Base-by-base conservation (phyloP, 2,888 invertebrate species). In the Pyrrhosoma nymphula region DNA sequence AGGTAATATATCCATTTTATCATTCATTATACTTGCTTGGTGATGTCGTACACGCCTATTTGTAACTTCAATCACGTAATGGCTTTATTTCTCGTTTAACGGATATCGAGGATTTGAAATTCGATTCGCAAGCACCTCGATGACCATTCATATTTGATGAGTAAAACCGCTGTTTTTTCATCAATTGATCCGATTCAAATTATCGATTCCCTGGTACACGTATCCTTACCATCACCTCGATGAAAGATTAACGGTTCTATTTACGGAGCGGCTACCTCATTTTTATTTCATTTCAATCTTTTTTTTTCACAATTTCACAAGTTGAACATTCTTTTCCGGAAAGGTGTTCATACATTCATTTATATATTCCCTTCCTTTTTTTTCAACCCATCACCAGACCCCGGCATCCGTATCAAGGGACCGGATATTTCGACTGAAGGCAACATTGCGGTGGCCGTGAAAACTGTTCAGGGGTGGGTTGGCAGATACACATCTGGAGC, bases 401-500 rank as follows among this genome's bases (percentile, higher is more conserved):
- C 69, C 69, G 69, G 26, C 69, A n/a, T 82, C 82, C 30, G 82
- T 14, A 82, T 82, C 82, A 82, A 16, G 82, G 82, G 82, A 82
- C 30, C 30, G 82, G 30, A 16, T 82, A 30, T 30, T 82, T 82
- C 82, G 35, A 82, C 82, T 35, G 82, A 16, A 18, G 35, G 30
- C 82, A 82, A 82, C 35, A 82, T 82, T 82, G 82, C 82, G 82
- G 82, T 35, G 82, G 35, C 82, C 35, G 30, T 35, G 82, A 26
- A 82, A 69, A 82, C 82, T 26, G 14, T 82, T 82, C 16, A 12
- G 69, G 82, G 35, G 14, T 35, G 82, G 30, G 30, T 12, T 35
- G 35, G 30, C 18, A 82, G 82, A 82, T 82, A 35, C 82, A n/a
- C 82, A 82, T 82, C 82, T 82, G 82, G 35, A 82, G 82, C 82